Base-by-base conservation (phyloP, 2,888 invertebrate species). In the Coleophora deauratella region DNA sequence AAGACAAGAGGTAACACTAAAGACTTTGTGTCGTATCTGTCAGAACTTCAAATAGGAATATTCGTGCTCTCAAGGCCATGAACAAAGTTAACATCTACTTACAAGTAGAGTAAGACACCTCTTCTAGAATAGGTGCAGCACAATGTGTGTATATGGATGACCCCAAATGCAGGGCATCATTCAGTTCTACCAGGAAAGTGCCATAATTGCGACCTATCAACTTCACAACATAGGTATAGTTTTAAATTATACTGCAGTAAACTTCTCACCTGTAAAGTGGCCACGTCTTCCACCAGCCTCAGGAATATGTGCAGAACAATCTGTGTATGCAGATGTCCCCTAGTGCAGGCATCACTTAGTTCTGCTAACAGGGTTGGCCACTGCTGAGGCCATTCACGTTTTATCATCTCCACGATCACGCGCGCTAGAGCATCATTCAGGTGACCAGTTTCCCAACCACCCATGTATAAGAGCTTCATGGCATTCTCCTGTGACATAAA, bases 361-460 rank as follows among this genome's bases (percentile, higher is more conserved):
- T 97, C 97, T 0, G 89, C 86, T 27, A 98, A 73, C 28, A 98
- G 73, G 0, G 93, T 91, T 0, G 96, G 94, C 98, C 98, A 98
- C 51, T 97, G 95, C 66, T 98, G 98, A 0, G 98, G 98, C 98
- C 98, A 98, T 70, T 98, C 98, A 9, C 98, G 88, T 66, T 98
- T 98, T 40, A 96, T 93, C 92, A 98, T 96, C 81, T 98, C 98
- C 0, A 98, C 98, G 40, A 98, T 91, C n/a, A 97, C 93, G 37
- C 97, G 88, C 10, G 96, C 93, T 2, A 95, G 72, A 1, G 93
- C 95, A 70, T 95, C 94, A 71, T 95, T 95, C 55, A 95, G 88
- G 60, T 94, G 94, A 9, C 90, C 89, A 36, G 92, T 88, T 14
- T 94, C 88, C 58, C 90, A 90, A 9, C 90, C 91, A 9, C 94